phyloP scores from a whole-genome alignment of 2,113 vertebrate species.

The Panthera leo region DNA sequence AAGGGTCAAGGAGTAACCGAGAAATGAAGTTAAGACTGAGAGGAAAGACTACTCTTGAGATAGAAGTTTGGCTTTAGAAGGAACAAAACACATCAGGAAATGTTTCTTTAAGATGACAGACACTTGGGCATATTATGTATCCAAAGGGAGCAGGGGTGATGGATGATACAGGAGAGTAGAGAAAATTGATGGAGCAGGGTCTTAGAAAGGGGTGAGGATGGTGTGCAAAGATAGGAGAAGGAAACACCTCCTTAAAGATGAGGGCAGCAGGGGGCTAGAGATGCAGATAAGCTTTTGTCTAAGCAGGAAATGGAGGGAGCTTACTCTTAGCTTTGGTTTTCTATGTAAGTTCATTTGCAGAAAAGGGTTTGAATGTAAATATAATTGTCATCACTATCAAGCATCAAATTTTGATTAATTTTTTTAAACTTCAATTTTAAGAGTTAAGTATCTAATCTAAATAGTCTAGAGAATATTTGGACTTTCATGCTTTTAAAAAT shows the following conservation, averaged over 20 bases:
- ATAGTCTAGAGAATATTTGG: neutral
- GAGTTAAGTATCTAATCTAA: neutral
- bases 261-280: neutral
- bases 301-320: neutral
- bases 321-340: neutral
- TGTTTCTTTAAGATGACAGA: neutral
- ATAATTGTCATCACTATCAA: neutral
- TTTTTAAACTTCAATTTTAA: constrained; percentile 2
- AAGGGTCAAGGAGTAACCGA: neutral
- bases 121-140: neutral
- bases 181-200: neutral
- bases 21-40: neutral
- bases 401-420: neutral
- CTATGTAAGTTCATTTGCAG: neutral
- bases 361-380: neutral
- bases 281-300: neutral
- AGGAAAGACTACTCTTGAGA: neutral
- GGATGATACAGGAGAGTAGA: neutral
- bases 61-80: constrained; percentile 16
- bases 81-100: neutral
- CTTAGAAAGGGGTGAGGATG: neutral
- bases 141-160: neutral
- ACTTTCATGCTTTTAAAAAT: neutral
- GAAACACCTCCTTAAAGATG: neutral
- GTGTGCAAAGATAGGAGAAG: neutral